Evolutionary conservation across 2,888 invertebrate species (phyloP), one percentile per base, ranked within the genome.

Genomic region (Ophonus ardosiacus): DNA sequence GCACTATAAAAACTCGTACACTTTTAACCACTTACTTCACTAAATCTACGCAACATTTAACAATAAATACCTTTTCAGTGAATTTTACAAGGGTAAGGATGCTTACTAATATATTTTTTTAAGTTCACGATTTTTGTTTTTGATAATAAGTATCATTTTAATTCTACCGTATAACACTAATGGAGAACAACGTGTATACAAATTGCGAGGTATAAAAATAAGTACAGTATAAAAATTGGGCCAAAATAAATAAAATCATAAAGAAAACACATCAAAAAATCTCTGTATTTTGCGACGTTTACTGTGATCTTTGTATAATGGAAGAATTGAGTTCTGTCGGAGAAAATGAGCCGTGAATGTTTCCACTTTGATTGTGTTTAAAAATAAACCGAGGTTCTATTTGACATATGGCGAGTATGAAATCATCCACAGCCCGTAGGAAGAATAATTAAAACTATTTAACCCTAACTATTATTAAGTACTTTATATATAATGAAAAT

Each of bases 1-100:
- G 24, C 38, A 84, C 84, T 84, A 78, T 82, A 43, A 84, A 84
- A 84, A 78, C 61, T 76, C 13, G 78, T 84, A 84, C 79, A 1
- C 57, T 76, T 76, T 82, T 71, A 82, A 82, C 68, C 81, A 81
- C 65, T 13, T 63, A 63, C 61, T 38, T 57, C 43, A 65, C 71
- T 71, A 74, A 83, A 76, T 86, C 87, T 88, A 88, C 86, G 87
- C 86, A 89, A 88, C 89, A 88, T 88, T 88, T 88, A 88, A 88
- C 88, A 88, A 88, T 88, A 86, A 86, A 79, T 84, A 84, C 78
- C 76, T 71, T 65, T 82, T 71, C 68, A 71, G 51, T 71, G 79
- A 82, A 80, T 71, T 82, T 79, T 79, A 84, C 84, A 84, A 65
- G 56, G 63, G 51, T 43, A 24, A 43, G 68, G 83, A 78, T 40